Evolutionary conservation across 1,140 invertebrate species (phyloP).

Genomic region (Ceratosolen fusciceps): DNA sequence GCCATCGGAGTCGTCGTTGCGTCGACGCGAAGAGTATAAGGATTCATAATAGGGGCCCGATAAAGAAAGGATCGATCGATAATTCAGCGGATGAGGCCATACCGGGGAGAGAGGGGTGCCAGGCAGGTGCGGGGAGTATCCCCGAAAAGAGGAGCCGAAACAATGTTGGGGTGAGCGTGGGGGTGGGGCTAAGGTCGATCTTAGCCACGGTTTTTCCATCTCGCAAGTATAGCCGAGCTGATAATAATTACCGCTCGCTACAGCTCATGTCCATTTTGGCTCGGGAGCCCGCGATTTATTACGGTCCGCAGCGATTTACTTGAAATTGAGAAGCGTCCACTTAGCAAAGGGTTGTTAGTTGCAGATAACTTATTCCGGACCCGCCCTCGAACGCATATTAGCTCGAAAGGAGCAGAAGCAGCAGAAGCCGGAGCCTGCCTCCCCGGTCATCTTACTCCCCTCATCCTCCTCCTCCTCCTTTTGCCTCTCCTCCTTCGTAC

Average conservation of each 20-base stretch:
- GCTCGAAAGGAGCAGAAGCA: conserved; percentile 46
- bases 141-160: background rate
- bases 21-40: too few relatives aligned
- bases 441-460: conserved; percentile 54
- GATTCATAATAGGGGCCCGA: too few relatives aligned
- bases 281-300: conserved; percentile 41
- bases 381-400: conserved; percentile 48
- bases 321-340: conserved; percentile 65
- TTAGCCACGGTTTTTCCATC: background rate
- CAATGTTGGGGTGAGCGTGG: background rate
- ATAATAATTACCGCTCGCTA: conserved; percentile 28
- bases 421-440: conserved; percentile 46
- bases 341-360: conserved; percentile 68
- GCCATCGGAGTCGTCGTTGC: too few relatives aligned
- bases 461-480: conserved; percentile 34
- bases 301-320: conserved; percentile 52
- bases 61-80: too few relatives aligned
- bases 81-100: too few relatives aligned
- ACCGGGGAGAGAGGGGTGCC: too few relatives aligned
- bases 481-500: conserved; percentile 25
- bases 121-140: too few relatives aligned
- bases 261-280: conserved; percentile 34
- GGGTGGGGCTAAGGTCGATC: too few relatives aligned
- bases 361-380: conserved; percentile 69
- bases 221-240: background rate